These are phyloP conservation scores for Dendrolimus punctatus DNA, from an alignment of 1,140 invertebrate species.

Conservation along the genomic window DNA sequence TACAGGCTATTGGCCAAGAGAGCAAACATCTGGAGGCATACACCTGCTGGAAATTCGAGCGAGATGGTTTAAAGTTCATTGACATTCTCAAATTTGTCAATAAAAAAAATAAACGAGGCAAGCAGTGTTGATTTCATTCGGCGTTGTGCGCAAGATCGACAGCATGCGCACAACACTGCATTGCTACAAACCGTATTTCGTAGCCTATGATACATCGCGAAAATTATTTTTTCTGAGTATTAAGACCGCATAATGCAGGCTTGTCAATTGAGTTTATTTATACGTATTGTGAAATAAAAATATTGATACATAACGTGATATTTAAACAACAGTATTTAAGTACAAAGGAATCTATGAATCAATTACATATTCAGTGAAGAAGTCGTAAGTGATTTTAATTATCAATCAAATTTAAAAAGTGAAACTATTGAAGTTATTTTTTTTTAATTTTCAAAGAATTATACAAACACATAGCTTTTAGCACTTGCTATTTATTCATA, in stretches of 20 bases:
- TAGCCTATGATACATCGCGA: slow-evolving; percentile 32
- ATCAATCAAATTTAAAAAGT: too few relatives aligned
- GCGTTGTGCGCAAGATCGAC: slow-evolving; percentile 48
- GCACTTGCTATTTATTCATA: neutral
- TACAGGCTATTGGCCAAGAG: slow-evolving; percentile 4
- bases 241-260: slow-evolving; percentile 27
- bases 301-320: slow-evolving; percentile 3
- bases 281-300: slow-evolving; percentile 7
- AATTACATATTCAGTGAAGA: slow-evolving; percentile 12
- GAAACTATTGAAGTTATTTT: neutral
- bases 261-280: slow-evolving; percentile 16
- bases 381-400: slow-evolving; percentile 11
- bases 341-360: slow-evolving; percentile 10
- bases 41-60: neutral
- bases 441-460: neutral
- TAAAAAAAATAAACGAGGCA: slow-evolving; percentile 48
- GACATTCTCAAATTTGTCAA: slow-evolving; percentile 54
- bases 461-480: neutral
- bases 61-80: slow-evolving; percentile 34
- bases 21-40: neutral
- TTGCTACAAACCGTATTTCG: slow-evolving; percentile 62
- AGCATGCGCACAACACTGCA: slow-evolving; percentile 67
- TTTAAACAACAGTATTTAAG: slow-evolving; percentile 1
- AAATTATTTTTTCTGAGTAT: slow-evolving; percentile 36
- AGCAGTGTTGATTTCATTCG: slow-evolving; percentile 24